Evolutionary conservation across 1,140 invertebrate species (phyloP), one percentile per base, ranked within the genome.

Genomic region (Choristoneura fumiferana): DNA sequence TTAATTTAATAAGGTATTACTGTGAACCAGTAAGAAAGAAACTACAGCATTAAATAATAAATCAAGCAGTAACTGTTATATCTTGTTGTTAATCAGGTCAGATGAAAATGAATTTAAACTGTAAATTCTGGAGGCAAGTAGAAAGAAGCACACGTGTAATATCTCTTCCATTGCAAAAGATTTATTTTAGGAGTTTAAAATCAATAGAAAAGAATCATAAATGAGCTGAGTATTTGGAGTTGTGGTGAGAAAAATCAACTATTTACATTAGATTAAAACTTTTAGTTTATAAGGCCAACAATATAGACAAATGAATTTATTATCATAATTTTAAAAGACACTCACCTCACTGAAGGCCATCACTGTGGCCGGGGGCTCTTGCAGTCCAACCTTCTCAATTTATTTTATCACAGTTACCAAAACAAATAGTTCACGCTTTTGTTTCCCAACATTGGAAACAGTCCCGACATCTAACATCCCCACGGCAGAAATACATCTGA

Each of bases 271-370:
- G 43, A 49, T 49, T 29, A 9, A 49, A 49, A 33, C 17, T 29
- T 29, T 10, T 9, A 18, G 43, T 22, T 10, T 22, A 5, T n/a
- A 49, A 29, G 18, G 15, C 40, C 18, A 17, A 18, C 15, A n/a
- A 45, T 45, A 54, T 12, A 54, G 9, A n/a, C 29, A 54, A 34
- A 54, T n/a, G 15, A 54, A 36, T 35, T 36, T 35, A 36, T 36
- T 36, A 49, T 49, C 22, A 49, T 49, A 49, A 6, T 29, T 57
- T 29, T 43, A 52, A 8, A 18, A 53, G 57, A 60, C 56, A 75
- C 86, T 87, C 69, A 90, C 89, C 89, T 90, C 88, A 88, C 87
- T 90, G 86, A 89, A 90, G 89, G 89, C 87, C 89, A 90, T 90
- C 73, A 89, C 87, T 89, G 78, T 78, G 73, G 78, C 81, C 79